Percentiles rank a stretch among this genome's conserved stretches.
These are phyloP conservation scores for Leptinotarsa rubiginosa DNA, from an alignment of 2,888 invertebrate genomes.

Conservation along the genomic window DNA sequence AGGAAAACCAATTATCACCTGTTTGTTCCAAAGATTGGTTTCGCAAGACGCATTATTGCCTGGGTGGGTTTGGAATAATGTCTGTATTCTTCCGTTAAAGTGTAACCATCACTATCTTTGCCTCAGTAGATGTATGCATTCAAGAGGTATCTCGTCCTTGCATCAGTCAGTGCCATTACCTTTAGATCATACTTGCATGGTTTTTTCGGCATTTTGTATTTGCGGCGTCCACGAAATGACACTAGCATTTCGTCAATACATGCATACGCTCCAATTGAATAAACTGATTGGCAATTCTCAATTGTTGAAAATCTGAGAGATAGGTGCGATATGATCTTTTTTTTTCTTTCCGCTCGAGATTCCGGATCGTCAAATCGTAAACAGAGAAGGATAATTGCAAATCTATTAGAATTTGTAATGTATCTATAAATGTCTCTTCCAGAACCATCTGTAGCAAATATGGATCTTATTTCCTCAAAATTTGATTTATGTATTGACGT, in stretches of 20 bases:
- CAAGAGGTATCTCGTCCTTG: constrained; percentile 1
- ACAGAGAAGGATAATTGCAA: neutral
- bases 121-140: too few species aligned
- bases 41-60: too few species aligned
- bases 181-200: constrained; percentile 33
- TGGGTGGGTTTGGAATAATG: too few species aligned
- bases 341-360: neutral
- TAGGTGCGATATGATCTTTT: neutral
- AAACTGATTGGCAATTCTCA: neutral
- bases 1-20: too few species aligned
- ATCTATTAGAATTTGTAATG: too few species aligned
- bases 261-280: neutral
- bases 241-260: constrained; percentile 36
- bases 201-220: constrained; percentile 30
- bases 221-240: constrained; percentile 30
- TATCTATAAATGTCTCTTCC: too few species aligned
- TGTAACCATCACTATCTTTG: too few species aligned
- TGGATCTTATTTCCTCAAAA: too few species aligned
- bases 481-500: too few species aligned
- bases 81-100: too few species aligned
- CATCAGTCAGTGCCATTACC: constrained; percentile 33
- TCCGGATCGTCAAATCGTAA: neutral
- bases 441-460: too few species aligned
- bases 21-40: too few species aligned
- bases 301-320: neutral